These are phyloP conservation scores for Andrena praecox DNA, from an alignment of 2,888 invertebrate species.

Conservation along the genomic window DNA sequence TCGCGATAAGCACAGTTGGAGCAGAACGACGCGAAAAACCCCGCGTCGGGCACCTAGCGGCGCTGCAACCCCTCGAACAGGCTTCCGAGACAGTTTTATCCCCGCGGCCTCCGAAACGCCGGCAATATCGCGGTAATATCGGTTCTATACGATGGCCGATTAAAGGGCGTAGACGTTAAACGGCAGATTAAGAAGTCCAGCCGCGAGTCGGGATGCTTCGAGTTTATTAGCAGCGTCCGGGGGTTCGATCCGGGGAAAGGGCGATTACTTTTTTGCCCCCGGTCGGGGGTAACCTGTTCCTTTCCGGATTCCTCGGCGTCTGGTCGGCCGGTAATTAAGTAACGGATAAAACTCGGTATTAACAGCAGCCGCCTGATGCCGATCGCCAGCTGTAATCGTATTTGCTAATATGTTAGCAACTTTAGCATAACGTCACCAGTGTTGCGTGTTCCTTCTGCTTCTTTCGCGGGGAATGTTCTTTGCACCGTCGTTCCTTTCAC, in stretches of 20 bases:
- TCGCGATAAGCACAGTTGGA: neutral
- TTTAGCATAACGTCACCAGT: slow-evolving; percentile 49
- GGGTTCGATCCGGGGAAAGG: slow-evolving; percentile 9
- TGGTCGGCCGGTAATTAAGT: slow-evolving; percentile 60
- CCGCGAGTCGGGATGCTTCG: slow-evolving; percentile 45
- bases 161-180: slow-evolving; percentile 52
- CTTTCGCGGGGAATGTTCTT: slow-evolving; percentile 5
- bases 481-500: no score
- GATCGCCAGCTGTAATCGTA: slow-evolving; percentile 36
- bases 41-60: neutral
- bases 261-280: slow-evolving; percentile 13
- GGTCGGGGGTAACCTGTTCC: slow-evolving; percentile 41
- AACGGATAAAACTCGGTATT: slow-evolving; percentile 66
- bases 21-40: neutral
- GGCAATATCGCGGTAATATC: slow-evolving; percentile 24
- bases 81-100: slow-evolving; percentile 22
- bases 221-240: slow-evolving; percentile 52
- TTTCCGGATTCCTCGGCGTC: slow-evolving; percentile 59
- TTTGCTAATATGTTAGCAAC: slow-evolving; percentile 54
- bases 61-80: neutral
- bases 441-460: neutral
- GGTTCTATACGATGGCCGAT: slow-evolving; percentile 37
- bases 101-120: neutral
- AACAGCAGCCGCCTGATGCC: slow-evolving; percentile 51
- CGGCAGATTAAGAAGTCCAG: slow-evolving; percentile 63